A percentile compares a stretch with the other conserved stretches of the same genome.
phyloP scores from a whole-genome alignment of 2,888 invertebrate species.

The Nysson spinosus region DNA sequence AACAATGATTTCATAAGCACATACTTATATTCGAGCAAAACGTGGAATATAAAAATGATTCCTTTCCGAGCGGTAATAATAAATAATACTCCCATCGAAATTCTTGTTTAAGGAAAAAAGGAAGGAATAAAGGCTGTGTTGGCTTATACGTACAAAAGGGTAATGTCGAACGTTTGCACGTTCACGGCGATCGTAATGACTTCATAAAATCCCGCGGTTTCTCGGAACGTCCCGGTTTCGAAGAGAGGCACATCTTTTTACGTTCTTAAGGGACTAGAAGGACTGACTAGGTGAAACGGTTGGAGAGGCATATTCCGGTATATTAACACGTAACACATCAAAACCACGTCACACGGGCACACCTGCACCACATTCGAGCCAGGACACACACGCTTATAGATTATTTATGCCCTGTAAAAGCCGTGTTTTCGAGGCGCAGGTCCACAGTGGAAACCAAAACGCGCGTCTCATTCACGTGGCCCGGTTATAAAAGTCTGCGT shows the following conservation, averaged over 20 bases:
- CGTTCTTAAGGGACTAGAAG: conserved; percentile 20
- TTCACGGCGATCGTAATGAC: conserved; percentile 22
- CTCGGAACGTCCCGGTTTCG: conserved; percentile 12
- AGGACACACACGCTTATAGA: conserved; percentile 38
- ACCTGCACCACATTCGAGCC: conserved; percentile 45
- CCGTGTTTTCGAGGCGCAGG: conserved; percentile 54
- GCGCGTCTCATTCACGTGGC: conserved; percentile 67
- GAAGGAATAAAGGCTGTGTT: no score
- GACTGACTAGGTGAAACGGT: conserved; percentile 22
- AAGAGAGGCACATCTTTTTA: not conserved
- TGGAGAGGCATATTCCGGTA: conserved; percentile 51
- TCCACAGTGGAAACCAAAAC: conserved; percentile 53
- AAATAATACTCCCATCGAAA: no score
- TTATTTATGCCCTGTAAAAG: conserved; percentile 64
- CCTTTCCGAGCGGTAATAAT: no score
- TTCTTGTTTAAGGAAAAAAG: no score
- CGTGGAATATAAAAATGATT: no score
- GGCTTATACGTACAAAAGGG: not conserved
- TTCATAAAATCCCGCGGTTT: conserved; percentile 53
- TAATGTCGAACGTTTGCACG: conserved; percentile 5
- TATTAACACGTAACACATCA: conserved; percentile 75
- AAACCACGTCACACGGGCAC: conserved; percentile 56
- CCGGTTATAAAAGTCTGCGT: conserved; percentile 73
- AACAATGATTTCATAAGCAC: no score
- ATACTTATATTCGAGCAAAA: no score